Percentiles rank a stretch among this genome's conserved stretches.
phyloP scores from a whole-genome alignment of 2,888 invertebrate genomes.

The Uropetala carovei region DNA sequence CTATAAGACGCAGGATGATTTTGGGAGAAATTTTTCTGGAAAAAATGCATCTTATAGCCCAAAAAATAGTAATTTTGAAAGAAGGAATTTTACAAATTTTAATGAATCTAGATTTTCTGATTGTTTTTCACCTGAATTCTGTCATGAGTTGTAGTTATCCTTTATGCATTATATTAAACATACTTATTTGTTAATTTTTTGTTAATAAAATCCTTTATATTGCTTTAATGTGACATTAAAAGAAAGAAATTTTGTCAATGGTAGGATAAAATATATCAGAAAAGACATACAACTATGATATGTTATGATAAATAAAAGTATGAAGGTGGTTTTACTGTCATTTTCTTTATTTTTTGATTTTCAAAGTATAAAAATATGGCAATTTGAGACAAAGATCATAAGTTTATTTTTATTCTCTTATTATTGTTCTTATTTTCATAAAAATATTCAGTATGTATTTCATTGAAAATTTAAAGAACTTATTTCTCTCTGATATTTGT shows the following conservation, averaged over 20 bases:
- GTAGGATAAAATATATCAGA: neutral
- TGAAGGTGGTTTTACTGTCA: slow-evolving; percentile 59
- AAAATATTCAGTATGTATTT: neutral
- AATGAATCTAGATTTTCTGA: too few species aligned
- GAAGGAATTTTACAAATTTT: too few species aligned
- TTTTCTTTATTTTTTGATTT: neutral
- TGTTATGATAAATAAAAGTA: neutral
- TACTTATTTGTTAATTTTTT: too few species aligned
- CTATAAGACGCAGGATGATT: too few species aligned
- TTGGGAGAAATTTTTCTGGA: too few species aligned
- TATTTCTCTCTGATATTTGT: neutral
- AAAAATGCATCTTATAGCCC: too few species aligned
- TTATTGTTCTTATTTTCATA: neutral
- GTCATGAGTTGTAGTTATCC: too few species aligned
- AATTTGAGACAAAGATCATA: neutral
- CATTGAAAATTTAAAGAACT: neutral
- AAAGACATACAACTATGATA: neutral
- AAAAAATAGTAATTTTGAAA: too few species aligned
- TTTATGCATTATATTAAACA: too few species aligned
- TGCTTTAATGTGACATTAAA: too few species aligned
- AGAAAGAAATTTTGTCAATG: neutral
- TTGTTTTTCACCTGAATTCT: too few species aligned
- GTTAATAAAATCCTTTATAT: too few species aligned
- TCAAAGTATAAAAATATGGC: neutral
- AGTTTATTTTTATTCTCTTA: neutral